Evolutionary conservation across 2,797 vertebrate genomes (phyloP).

Genomic region (Pseudochromis fuscus): DNA sequence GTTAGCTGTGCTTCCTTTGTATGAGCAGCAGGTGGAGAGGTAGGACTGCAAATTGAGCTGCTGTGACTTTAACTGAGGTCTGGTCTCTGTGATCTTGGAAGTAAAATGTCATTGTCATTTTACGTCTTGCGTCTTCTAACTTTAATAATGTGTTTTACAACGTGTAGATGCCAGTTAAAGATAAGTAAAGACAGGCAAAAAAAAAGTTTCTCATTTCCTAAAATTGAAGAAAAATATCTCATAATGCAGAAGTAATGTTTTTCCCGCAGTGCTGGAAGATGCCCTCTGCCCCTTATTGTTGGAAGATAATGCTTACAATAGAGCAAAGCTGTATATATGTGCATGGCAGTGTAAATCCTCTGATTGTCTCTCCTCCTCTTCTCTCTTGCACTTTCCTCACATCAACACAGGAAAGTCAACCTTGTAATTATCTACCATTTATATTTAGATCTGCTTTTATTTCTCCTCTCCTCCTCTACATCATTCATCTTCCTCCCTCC

Average conservation of each 20-base stretch:
- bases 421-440: conserved; percentile 61
- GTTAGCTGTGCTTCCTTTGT: conserved; percentile 27
- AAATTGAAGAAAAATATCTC: neutral
- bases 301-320: neutral
- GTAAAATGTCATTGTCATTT: no score
- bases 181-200: neutral
- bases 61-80: neutral
- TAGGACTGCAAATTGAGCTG: conserved; percentile 29
- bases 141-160: neutral
- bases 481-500: conserved; percentile 8
- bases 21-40: conserved; percentile 62
- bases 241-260: neutral
- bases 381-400: conserved; percentile 36
- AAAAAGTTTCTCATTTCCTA: neutral
- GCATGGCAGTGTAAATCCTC: neutral
- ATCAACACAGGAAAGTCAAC: conserved; percentile 31
- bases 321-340: neutral
- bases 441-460: conserved; percentile 40
- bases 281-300: neutral
- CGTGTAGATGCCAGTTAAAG: neutral
- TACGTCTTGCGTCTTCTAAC: neutral
- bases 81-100: neutral
- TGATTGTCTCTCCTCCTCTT: conserved; percentile 11
- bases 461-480: conserved; percentile 23
- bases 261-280: neutral